phyloP scores from a whole-genome alignment of 2,888 invertebrate species.

The Pollenia labialis region DNA sequence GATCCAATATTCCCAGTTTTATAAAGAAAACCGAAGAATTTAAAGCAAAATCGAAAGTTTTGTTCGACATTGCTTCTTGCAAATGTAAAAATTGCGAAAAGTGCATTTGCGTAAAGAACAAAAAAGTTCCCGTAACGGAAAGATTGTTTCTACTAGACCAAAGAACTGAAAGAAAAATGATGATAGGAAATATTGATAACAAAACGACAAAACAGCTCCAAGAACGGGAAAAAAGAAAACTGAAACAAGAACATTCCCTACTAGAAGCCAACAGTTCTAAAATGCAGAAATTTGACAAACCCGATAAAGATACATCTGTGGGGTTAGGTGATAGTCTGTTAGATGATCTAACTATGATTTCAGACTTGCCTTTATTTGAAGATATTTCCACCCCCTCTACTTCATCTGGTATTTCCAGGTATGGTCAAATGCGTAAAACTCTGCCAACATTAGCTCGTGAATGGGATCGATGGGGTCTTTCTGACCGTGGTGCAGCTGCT shows the following conservation, averaged over 20 bases:
- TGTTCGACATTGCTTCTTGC: too few relatives aligned
- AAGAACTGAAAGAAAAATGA: constrained; percentile 16
- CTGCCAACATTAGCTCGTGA: too few relatives aligned
- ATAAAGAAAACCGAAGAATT: constrained; percentile 20
- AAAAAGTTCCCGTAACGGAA: constrained; percentile 24
- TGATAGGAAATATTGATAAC: constrained; percentile 5
- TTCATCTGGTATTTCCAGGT: neutral
- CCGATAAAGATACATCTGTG: constrained; percentile 23
- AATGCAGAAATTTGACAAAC: constrained; percentile 35
- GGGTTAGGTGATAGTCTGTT: constrained; percentile 7
- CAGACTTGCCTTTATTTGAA: constrained; percentile 28
- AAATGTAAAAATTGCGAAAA: too few relatives aligned
- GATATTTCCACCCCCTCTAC: constrained; percentile 30
- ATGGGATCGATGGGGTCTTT: too few relatives aligned
- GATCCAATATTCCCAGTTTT: constrained; percentile 15
- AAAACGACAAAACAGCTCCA: neutral
- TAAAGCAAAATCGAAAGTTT: constrained; percentile 1
- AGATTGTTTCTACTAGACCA: constrained; percentile 14
- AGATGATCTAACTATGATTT: constrained; percentile 12
- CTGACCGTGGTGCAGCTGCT: too few relatives aligned
- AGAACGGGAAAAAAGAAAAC: constrained; percentile 34
- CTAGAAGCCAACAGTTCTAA: constrained; percentile 32
- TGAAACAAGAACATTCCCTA: constrained; percentile 21
- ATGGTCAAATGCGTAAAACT: constrained; percentile 5
- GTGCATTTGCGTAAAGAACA: constrained; percentile 27